phyloP scores from a whole-genome alignment of 2,888 invertebrate genomes.

The Lamproptera curius region DNA sequence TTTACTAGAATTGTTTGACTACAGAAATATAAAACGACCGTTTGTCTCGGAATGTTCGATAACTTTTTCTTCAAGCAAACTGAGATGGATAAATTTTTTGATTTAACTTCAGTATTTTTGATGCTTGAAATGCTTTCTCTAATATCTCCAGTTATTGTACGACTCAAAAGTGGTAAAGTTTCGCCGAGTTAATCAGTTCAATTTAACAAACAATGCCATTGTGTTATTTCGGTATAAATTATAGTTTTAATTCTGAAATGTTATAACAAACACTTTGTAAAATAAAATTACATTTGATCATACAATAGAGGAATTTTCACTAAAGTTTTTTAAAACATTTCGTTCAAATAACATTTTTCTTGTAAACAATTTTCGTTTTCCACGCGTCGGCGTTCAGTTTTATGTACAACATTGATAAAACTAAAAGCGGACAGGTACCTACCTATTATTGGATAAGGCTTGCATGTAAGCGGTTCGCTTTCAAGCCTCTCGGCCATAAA shows the following conservation, averaged over 20 bases:
- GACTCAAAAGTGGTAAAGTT: not conserved
- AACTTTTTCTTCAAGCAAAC: not conserved
- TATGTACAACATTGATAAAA: constrained; percentile 16
- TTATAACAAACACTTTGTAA: no score
- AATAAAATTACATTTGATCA: not conserved
- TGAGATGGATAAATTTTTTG: not conserved
- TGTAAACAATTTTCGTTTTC: no score
- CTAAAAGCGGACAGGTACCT: constrained; percentile 34
- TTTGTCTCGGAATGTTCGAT: not conserved
- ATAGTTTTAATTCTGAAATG: not conserved
- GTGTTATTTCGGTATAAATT: not conserved
- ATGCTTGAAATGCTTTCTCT: not conserved
- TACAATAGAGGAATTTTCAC: not conserved
- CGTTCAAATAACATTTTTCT: not conserved
- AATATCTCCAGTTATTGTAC: not conserved
- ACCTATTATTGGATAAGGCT: constrained; percentile 40
- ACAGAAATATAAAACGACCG: not conserved
- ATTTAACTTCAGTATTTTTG: not conserved
- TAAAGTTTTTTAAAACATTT: not conserved
- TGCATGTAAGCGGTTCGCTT: constrained; percentile 65
- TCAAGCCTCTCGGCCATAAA: constrained; percentile 64
- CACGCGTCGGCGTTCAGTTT: not conserved
- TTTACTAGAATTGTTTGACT: not conserved
- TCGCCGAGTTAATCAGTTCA: not conserved
- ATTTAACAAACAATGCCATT: not conserved